Conservation (phyloP, 2,113 vertebrate species). For the Vireo altiloquus region DNA sequence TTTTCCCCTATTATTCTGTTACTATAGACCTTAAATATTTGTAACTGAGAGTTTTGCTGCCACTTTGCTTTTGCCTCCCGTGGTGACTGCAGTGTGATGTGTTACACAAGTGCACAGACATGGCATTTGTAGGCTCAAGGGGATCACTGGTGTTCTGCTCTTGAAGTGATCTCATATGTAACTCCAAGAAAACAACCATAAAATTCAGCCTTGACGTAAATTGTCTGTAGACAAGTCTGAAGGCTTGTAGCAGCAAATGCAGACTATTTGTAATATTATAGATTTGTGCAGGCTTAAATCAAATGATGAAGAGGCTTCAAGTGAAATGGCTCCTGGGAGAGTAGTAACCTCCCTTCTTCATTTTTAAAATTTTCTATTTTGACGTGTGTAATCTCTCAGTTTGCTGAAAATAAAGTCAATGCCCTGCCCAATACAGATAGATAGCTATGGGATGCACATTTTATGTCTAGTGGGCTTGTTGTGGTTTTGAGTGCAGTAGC, state of each 20-base stretch:
- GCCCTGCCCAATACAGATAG: neutral
- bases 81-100: neutral
- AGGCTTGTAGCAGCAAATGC: neutral
- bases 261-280: neutral
- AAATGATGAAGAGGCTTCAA: neutral
- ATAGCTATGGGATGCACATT: neutral
- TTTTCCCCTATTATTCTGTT: neutral
- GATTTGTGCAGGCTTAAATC: neutral
- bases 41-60: neutral
- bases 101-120: accelerated
- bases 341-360: neutral
- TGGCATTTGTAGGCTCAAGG: neutral
- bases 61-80: neutral
- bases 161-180: neutral
- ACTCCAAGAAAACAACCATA: neutral
- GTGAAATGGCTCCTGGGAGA: neutral
- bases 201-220: neutral
- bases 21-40: neutral
- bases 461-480: neutral
- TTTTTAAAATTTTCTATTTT: neutral
- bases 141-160: neutral
- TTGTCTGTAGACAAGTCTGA: neutral
- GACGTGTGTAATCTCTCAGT: neutral
- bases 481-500: neutral
- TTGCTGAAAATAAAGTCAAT: neutral